These are phyloP conservation scores for Aradus depressus DNA, from an alignment of 2,888 invertebrate genomes.

Conservation along the genomic window DNA sequence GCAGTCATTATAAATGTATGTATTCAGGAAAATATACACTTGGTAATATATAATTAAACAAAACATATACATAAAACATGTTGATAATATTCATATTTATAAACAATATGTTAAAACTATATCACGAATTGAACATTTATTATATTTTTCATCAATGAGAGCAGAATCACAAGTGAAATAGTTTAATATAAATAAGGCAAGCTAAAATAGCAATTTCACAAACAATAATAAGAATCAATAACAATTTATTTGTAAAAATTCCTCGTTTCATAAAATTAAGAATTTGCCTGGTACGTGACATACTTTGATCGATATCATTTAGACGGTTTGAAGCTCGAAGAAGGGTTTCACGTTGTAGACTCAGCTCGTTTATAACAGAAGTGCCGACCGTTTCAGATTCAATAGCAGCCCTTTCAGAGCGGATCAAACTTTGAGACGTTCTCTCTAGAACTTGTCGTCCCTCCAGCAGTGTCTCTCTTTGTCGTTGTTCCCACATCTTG, in stretches of 20 bases:
- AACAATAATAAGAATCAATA: conserved; percentile 60
- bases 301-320: conserved; percentile 56
- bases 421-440: conserved; percentile 50
- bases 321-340: conserved; percentile 53
- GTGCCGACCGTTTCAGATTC: conserved; percentile 72
- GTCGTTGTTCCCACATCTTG: conserved; percentile 44
- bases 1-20: too few relatives aligned
- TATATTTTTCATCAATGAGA: too few relatives aligned
- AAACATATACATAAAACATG: too few relatives aligned
- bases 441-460: conserved; percentile 46
- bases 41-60: too few relatives aligned
- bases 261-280: conserved; percentile 55
- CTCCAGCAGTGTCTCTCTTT: conserved; percentile 46
- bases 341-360: conserved; percentile 62
- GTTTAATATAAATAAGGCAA: conserved; percentile 37
- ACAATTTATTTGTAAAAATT: conserved; percentile 62
- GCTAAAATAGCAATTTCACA: conserved; percentile 54
- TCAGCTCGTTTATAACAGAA: conserved; percentile 63
- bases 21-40: too few relatives aligned
- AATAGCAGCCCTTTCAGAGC: conserved; percentile 60
- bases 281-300: conserved; percentile 51
- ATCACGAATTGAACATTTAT: too few relatives aligned
- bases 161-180: conserved; percentile 13
- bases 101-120: too few relatives aligned
- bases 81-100: too few relatives aligned